A percentile compares a stretch with the other conserved stretches of the same genome.
Evolutionary conservation across 2,797 vertebrate species (phyloP).

Genomic region (Amphiprion clarkii): DNA sequence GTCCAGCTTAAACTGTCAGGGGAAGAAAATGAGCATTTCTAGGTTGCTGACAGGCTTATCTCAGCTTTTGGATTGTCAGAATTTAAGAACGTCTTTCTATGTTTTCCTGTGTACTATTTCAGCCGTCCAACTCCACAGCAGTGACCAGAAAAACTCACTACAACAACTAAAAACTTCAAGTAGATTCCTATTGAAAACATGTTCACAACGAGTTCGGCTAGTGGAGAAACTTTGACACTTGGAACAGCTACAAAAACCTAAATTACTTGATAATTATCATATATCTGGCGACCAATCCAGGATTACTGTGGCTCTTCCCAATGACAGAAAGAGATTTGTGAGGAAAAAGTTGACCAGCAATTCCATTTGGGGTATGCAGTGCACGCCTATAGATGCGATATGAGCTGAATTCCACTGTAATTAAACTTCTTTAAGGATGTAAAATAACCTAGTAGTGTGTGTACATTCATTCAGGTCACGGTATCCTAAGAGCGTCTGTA

Average conservation of each 20-base stretch:
- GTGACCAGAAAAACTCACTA: conserved; percentile 22
- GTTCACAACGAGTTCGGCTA: conserved; percentile 46
- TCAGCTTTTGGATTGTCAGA: conserved; percentile 24
- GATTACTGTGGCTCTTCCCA: neutral
- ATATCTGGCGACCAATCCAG: neutral
- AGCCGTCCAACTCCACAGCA: neutral
- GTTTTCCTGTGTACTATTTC: conserved; percentile 4
- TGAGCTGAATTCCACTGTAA: too few species aligned
- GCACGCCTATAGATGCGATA: conserved; percentile 46
- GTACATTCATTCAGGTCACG: too few species aligned
- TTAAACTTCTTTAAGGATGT: too few species aligned
- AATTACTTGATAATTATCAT: too few species aligned
- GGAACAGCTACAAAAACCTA: neutral
- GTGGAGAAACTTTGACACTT: neutral
- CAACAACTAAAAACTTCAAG: conserved; percentile 39
- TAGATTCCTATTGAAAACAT: conserved; percentile 38
- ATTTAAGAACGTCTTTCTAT: conserved; percentile 17
- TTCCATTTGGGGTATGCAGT: conserved; percentile 22
- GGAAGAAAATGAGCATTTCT: conserved; percentile 9
- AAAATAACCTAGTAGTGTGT: too few species aligned
- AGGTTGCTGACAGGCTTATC: conserved; percentile 43
- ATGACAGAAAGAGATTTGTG: conserved; percentile 28
- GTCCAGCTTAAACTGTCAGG: conserved; percentile 47
- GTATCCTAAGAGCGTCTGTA: too few species aligned
- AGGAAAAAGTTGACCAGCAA: conserved; percentile 10